Conservation (phyloP, 2,888 invertebrate species). For the Anaspis maculata region DNA sequence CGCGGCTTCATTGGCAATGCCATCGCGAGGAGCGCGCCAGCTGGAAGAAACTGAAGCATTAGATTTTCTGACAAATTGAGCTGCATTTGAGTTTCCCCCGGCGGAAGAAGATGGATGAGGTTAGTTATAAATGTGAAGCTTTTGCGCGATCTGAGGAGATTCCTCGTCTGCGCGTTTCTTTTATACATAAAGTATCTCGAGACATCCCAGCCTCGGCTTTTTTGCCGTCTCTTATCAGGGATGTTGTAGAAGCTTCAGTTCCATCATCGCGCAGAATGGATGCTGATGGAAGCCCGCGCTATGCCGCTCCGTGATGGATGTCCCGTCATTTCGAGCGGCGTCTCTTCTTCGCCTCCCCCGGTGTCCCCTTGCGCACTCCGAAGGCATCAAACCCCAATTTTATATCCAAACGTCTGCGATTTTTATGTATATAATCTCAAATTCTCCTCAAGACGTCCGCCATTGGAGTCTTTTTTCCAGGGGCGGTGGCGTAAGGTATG, state of each 20-base stretch:
- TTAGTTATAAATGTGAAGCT: slow-evolving; percentile 49
- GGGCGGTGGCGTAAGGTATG: slow-evolving; percentile 4
- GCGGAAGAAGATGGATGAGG: slow-evolving; percentile 47
- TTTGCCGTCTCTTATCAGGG: slow-evolving; percentile 40
- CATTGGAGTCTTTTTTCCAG: slow-evolving; percentile 5
- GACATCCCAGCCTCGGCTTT: slow-evolving; percentile 34
- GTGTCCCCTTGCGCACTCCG: too few species aligned
- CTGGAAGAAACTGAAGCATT: slow-evolving; percentile 35
- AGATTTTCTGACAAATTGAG: slow-evolving; percentile 48
- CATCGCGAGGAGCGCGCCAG: too few species aligned
- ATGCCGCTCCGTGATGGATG: slow-evolving; percentile 39
- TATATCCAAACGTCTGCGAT: too few species aligned
- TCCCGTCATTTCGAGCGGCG: slow-evolving; percentile 24
- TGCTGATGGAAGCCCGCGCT: slow-evolving; percentile 20
- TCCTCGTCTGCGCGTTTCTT: slow-evolving; percentile 40
- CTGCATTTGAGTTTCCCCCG: slow-evolving; percentile 43
- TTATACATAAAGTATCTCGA: slow-evolving; percentile 41
- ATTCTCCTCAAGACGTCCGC: slow-evolving; percentile 3
- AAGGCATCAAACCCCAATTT: too few species aligned
- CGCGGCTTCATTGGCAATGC: slow-evolving; percentile 23
- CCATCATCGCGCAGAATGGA: slow-evolving; percentile 39
- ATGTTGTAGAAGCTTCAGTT: slow-evolving; percentile 43
- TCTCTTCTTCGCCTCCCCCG: too few species aligned
- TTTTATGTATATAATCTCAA: not conserved
- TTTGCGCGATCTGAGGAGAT: slow-evolving; percentile 43